Evolutionary conservation across 2,113 vertebrate species (phyloP), one percentile per base, ranked within the genome.

Genomic region (Oreochromis spilurus): DNA sequence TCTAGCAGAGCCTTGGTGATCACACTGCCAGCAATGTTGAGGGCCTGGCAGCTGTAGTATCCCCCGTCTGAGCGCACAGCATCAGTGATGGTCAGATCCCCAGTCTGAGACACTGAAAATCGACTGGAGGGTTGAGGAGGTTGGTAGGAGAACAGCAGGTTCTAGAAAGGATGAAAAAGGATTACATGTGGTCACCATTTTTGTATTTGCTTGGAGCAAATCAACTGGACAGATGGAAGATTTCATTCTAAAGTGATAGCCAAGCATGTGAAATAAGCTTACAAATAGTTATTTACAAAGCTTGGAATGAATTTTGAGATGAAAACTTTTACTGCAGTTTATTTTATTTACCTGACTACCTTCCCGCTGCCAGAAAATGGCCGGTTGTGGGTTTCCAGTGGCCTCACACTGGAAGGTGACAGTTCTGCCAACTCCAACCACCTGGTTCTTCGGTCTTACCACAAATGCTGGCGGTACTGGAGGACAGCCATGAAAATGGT

Each of bases 391-490:
- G 86, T 99, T 99, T 84, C 99, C 99, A 1, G 98, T 99, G 50
- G 98, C 98, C 93, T 99, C 99, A 40, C 99, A 99, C 94, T 98
- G 98, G 95, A 99, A 99, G 77, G 98, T 99, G 88, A 99, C 98
- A 0, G 98, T 99, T 85, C 98, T 96, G 79, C 98, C 99, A 94
- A 99, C 95, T 1, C 98, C 98, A 87, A 97, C 98, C 85, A 99
- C 97, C 93, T 99, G 99, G 94, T 99, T 98, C 72, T 98, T 97
- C 21, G 99, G 99, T 89, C 98, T 97, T 65, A 99, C 97, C 85
- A 97, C 98, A 94, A 99, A 99, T 84, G 97, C 97, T 2, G 99
- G 99, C 84, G 98, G 99, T 80, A 98, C 99, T 99, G 94, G 81
- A 87, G 87, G 77, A 83, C 65, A 87, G 75, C 75, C 53, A 60